Evolutionary conservation across 2,888 invertebrate species (phyloP).

Genomic region (Tortrix viridana): DNA sequence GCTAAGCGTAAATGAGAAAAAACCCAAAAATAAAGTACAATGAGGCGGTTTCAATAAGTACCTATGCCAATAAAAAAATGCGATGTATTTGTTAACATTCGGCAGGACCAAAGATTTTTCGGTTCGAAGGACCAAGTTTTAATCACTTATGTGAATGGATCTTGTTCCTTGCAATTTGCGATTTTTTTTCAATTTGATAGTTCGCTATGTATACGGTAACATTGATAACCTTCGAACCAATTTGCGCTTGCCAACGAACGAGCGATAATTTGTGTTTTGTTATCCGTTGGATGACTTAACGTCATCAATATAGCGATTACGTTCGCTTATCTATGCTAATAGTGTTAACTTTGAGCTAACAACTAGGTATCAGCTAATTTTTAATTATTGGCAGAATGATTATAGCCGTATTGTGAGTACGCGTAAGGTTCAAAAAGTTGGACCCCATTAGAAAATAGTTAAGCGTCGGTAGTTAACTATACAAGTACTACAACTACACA

Average conservation of each 20-base stretch:
- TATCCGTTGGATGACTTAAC: constrained; percentile 8
- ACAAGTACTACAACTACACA: too few species aligned
- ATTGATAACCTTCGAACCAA: constrained; percentile 3
- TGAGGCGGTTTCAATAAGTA: too few species aligned
- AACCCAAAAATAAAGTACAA: too few species aligned
- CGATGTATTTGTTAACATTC: not conserved
- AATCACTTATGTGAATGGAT: too few species aligned
- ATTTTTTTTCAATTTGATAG: too few species aligned
- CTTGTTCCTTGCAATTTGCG: too few species aligned
- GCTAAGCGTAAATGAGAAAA: not conserved
- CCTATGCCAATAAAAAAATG: not conserved
- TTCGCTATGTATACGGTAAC: not conserved
- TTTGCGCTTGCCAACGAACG: constrained; percentile 1
- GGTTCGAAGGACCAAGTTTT: constrained; percentile 2
- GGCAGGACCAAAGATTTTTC: not conserved
- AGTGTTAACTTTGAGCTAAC: constrained; percentile 9
- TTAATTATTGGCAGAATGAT: too few species aligned
- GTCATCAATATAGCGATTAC: constrained; percentile 11
- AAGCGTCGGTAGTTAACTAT: too few species aligned
- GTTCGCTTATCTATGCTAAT: constrained; percentile 30
- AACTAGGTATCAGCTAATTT: not conserved
- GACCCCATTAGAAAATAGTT: too few species aligned
- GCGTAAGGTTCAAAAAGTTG: too few species aligned
- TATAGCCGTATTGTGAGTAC: too few species aligned
- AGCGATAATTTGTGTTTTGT: constrained; percentile 8